Evolutionary conservation across 2,113 vertebrate species (phyloP), one percentile per base, ranked within the genome.

Genomic region (Bos javanicus): DNA sequence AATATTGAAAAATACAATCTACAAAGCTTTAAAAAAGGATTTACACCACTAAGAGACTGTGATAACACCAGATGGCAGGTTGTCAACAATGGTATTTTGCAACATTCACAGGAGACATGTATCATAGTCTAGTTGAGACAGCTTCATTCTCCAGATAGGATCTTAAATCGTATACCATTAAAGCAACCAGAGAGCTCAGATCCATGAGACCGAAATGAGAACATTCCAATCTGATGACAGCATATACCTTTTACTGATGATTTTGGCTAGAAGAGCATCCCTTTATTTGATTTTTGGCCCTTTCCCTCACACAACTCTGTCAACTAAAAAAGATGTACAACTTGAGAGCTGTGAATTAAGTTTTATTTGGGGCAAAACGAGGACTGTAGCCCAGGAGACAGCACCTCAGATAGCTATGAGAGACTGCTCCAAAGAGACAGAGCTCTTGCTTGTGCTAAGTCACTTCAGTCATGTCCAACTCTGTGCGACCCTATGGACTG

Each of bases 1-100:
- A 96, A 92, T 95, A 83, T 83, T 95, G 71, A 90, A 87, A 98
- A 95, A 87, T 80, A 83, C 0, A 56, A 82, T 85, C 84, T 71
- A 57, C 9, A 64, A 81, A 56, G 39, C 57, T 94, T 83, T 80
- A 52, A 92, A 30, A n/a, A 71, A 67, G 92, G 52, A 64, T 84
- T 94, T 50, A 64, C 67, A 88, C 54, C 39, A n/a, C 52, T 59
- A 33, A 46, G 17, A 94, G 56, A 43, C 59, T 78, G 16, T 76
- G 86, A 56, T 91, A 80, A 85, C 13, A 90, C 39, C 95, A 96
- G 91, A 94, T 56, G 90, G 48, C 56, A 48, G 30, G 43, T 76
- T 92, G 87, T 89, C 93, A 95, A 88, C 46, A 86, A 62, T 59
- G n/a, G 36, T 54, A 67, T 94, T 57, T 57, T 92, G 15, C 43